phyloP scores from a whole-genome alignment of 2,888 invertebrate species.

The Sarcophaga carnaria region DNA sequence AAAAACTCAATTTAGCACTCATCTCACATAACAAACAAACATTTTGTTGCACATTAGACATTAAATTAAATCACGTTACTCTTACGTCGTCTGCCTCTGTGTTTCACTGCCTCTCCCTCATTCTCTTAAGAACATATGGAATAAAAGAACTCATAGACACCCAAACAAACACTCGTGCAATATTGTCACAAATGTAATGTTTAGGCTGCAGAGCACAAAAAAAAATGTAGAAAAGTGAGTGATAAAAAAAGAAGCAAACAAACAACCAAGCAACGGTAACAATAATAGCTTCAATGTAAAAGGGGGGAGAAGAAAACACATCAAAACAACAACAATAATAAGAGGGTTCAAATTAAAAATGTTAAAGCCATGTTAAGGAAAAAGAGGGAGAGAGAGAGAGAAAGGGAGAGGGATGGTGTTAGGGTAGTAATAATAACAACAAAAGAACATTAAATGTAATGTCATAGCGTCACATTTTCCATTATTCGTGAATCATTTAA shows the following conservation, averaged over 20 bases:
- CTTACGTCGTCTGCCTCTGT: background rate
- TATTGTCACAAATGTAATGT: slow-evolving; percentile 4
- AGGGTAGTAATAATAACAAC: slow-evolving; percentile 36
- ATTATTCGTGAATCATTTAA: slow-evolving; percentile 73
- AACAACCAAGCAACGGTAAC: slow-evolving; percentile 10
- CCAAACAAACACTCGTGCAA: background rate
- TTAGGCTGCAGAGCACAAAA: slow-evolving; percentile 34
- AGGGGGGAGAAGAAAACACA: background rate
- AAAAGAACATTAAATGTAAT: slow-evolving; percentile 67
- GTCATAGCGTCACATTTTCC: slow-evolving; percentile 69
- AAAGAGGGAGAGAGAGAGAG: background rate
- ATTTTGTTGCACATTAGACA: slow-evolving; percentile 56
- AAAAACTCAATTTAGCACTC: slow-evolving; percentile 58
- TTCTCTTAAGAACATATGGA: slow-evolving; percentile 26
- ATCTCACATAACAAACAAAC: slow-evolving; percentile 59
- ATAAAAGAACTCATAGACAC: background rate
- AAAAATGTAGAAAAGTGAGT: background rate
- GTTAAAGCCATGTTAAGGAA: background rate
- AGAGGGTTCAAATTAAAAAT: background rate
- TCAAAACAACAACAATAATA: background rate
- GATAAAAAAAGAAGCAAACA: background rate
- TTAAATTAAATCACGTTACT: slow-evolving; percentile 56
- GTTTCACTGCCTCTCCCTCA: background rate
- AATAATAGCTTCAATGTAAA: slow-evolving; percentile 22
- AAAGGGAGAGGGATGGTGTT: too few species aligned